Evolutionary conservation across 2,888 invertebrate species (phyloP).

Genomic region (Drosophila dives): DNA sequence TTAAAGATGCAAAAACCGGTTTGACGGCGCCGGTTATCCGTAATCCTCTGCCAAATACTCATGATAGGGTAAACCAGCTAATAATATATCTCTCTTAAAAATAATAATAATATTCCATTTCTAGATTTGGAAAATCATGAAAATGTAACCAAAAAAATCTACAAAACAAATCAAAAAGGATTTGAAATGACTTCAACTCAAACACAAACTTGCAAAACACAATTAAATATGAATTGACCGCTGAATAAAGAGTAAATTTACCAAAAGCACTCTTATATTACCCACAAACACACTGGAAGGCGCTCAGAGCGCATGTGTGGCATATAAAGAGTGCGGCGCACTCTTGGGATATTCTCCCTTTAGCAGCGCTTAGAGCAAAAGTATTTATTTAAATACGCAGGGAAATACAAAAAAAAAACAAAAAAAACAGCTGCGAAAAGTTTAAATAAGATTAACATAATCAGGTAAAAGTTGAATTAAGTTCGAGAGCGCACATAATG

Average conservation of each 20-base stretch:
- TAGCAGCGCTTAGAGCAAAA: conserved; percentile 3
- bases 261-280: conserved; percentile 70
- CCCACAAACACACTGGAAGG: conserved; percentile 54
- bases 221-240: conserved; percentile 39
- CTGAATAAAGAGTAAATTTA: conserved; percentile 71
- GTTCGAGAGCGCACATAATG: not conserved
- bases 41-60: conserved; percentile 29
- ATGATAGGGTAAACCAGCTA: conserved; percentile 55
- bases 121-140: conserved; percentile 72
- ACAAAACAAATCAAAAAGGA: not conserved
- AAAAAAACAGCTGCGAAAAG: not conserved
- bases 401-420: not conserved
- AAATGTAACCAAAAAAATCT: conserved; percentile 45
- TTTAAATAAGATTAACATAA: conserved; percentile 11
- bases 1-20: conserved; percentile 12
- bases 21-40: conserved; percentile 1
- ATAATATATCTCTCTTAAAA: not conserved
- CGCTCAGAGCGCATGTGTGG: conserved; percentile 48
- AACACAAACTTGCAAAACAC: not conserved
- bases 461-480: not conserved
- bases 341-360: conserved; percentile 60
- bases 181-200: not conserved
- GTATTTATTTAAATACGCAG: not conserved
- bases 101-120: not conserved
- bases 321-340: conserved; percentile 11